Evolutionary conservation across 2,888 invertebrate species (phyloP).

Genomic region (Ganaspis brasiliensis): DNA sequence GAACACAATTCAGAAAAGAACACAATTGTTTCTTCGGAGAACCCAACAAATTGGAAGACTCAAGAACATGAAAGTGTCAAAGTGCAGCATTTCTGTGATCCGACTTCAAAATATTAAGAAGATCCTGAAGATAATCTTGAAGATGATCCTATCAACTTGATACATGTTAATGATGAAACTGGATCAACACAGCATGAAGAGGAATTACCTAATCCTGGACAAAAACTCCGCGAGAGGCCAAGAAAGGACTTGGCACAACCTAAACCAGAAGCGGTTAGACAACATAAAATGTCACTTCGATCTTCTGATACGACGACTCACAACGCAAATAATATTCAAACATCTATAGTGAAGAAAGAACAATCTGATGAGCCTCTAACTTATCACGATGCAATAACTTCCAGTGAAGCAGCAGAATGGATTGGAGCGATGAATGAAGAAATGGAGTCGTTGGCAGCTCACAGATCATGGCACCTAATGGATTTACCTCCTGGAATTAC

Average conservation of each 20-base stretch:
- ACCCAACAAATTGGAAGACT: too few species aligned
- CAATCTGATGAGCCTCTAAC: conserved; percentile 26
- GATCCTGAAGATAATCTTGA: too few species aligned
- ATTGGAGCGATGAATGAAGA: conserved; percentile 56
- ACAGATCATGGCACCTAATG: conserved; percentile 56
- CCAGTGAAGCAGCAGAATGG: conserved; percentile 46
- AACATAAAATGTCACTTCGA: conserved; percentile 42
- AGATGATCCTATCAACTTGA: too few species aligned
- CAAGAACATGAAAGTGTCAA: background rate
- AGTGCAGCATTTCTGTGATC: background rate
- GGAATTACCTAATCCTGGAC: too few species aligned
- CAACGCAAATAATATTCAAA: conserved; percentile 19
- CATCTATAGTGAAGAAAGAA: background rate
- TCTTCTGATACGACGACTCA: background rate
- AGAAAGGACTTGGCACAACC: background rate
- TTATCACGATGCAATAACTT: conserved; percentile 44
- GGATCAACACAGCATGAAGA: too few species aligned
- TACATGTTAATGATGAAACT: too few species aligned
- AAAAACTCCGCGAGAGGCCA: background rate
- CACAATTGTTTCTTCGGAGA: background rate
- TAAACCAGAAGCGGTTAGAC: background rate
- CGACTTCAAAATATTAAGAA: too few species aligned
- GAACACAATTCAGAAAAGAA: background rate
- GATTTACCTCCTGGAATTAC: conserved; percentile 45
- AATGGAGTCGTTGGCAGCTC: conserved; percentile 49